Percentiles rank a stretch among this genome's conserved stretches.
Conservation (phyloP, 2,113 vertebrate genomes). For the Pedetes capensis region DNA sequence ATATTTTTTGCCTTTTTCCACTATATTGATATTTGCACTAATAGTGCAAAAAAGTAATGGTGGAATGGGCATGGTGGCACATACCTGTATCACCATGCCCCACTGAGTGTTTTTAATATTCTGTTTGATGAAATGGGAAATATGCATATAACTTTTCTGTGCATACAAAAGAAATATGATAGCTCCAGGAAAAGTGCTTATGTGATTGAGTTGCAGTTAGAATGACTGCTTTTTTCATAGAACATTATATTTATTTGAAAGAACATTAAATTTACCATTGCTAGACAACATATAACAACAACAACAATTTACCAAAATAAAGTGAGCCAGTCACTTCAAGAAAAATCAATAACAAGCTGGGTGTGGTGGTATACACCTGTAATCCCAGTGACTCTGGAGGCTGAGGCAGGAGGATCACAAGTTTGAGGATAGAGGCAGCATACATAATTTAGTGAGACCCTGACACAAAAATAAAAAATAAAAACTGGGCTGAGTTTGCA, state of each 20-base stretch:
- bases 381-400: no score
- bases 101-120: conserved; percentile 15
- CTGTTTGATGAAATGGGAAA: not conserved
- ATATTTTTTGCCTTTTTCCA: not conserved
- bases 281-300: no score
- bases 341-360: no score
- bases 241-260: not conserved
- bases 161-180: not conserved
- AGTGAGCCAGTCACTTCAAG: conserved; percentile 11
- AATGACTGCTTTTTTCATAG: not conserved
- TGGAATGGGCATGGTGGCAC: no score
- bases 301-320: conserved; percentile 1
- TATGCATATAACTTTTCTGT: not conserved
- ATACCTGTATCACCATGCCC: no score
- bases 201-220: not conserved
- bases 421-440: no score
- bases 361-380: no score
- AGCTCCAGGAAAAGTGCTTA: not conserved
- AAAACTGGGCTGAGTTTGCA: no score
- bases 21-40: not conserved
- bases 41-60: not conserved
- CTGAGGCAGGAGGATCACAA: no score
- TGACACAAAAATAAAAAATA: no score
- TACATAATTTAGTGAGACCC: no score
- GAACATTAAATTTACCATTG: no score